Evolutionary conservation across 2,113 vertebrate genomes (phyloP).

Genomic region (Ictidomys tridecemlineatus): DNA sequence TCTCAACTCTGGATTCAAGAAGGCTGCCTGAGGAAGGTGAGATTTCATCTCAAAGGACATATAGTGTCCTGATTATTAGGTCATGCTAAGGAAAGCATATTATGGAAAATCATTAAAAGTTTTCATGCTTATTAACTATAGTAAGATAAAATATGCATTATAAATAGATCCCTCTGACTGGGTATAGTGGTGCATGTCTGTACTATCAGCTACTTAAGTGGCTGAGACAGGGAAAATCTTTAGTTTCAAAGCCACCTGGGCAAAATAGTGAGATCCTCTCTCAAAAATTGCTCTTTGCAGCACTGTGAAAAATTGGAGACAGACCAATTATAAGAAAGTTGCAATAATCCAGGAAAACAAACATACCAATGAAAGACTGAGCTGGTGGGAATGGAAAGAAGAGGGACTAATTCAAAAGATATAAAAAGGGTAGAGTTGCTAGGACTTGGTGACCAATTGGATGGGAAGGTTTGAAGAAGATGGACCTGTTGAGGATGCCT

Average conservation of each 20-base stretch:
- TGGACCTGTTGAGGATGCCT: background rate
- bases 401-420: background rate
- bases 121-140: constrained; percentile 13
- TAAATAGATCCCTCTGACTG: background rate
- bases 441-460: background rate
- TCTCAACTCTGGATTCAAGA: background rate
- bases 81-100: background rate
- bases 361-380: background rate
- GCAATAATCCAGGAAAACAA: background rate
- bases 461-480: constrained; percentile 18
- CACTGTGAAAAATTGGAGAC: background rate
- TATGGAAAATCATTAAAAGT: background rate
- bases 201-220: background rate
- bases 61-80: background rate
- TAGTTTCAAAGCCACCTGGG: background rate
- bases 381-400: background rate
- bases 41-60: background rate
- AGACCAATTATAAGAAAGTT: constrained; percentile 8
- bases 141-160: background rate
- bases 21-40: background rate
- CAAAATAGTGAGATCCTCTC: background rate
- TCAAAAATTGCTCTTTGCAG: background rate
- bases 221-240: no score
- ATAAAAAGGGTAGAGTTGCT: background rate
- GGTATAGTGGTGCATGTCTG: background rate